Base-by-base conservation (phyloP, 2,113 vertebrate species). In the Zosterops lateralis region DNA sequence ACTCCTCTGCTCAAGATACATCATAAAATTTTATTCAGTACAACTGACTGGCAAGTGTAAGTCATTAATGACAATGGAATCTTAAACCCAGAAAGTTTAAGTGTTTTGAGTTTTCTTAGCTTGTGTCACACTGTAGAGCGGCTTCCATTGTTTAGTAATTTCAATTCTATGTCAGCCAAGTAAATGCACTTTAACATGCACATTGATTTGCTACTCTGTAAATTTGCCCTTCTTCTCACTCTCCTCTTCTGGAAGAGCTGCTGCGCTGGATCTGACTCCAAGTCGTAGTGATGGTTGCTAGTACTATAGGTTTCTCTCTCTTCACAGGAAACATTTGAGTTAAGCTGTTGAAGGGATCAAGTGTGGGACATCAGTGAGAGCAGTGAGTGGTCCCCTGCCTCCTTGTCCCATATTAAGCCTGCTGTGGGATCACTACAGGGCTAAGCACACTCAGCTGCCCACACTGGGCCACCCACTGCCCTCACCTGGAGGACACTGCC, bases 401-500 rank as follows among this genome's bases (percentile, higher is more conserved):
- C 6, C 6, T 16, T 1, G 2, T 26, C 17, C 32, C 2, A 0
- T 7, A 6, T 31, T 15, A 18, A 67, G 17, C 22, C 34, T 0
- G 1, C 36, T 58, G 32, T 54, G 34, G 64, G 65, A 42, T 74
- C 62, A 32, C 58, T 36, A 8, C 8, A 57, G 44, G 38, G 44
- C 58, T 44, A 13, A 40, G 84, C n/a, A 87, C 28, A 67, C 10
- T 5, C 54, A 42, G n/a, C n/a, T 34, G 7, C 18, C 5, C 4
- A 4, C 34, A 4, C 7, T 4, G 12, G 45, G 32, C 32, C 22
- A 26, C 31, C 10, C 28, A 10, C 38, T 21, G 51, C 1, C 4
- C 32, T 66, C 58, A 9, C 31, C 32, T 25, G 36, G 21, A 26
- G 12, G 3, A 6, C 53, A 64, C 14, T 1, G 3, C 45, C 24